Base-by-base conservation (phyloP, 2,797 vertebrate species). In the Gambusia yucatana region DNA sequence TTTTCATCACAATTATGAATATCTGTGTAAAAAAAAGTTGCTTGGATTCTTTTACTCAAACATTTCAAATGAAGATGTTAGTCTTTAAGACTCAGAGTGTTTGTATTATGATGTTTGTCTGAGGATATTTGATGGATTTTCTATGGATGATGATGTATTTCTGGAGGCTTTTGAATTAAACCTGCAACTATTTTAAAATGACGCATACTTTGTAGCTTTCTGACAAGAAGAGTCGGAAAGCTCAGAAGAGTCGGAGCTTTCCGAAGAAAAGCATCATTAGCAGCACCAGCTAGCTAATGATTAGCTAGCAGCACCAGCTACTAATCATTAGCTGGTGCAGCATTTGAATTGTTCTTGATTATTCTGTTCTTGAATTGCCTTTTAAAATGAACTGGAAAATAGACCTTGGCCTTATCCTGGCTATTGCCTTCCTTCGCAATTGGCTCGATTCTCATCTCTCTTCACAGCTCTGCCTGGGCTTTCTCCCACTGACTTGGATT, bases 151-250 rank as follows among this genome's bases (percentile, higher is more conserved):
- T 73, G 72, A 36, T 76, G 72, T 78, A 59, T 28, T 75, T 55
- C 43, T 69, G 14, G 41, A 84, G 4, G 9, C 63, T 70, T 8
- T 46, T 80, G 44, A 83, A 91, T 90, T 90, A 90, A 88, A 92
- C 33, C 65, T 75, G 43, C 28, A 76, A 75, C 1, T 55, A 50
- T 72, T 47, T 75, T 73, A 46, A 76, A 71, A 73, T 43, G 20
- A 81, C 13, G 4, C 20, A 20, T 8, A 30, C 4, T 79, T 77
- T 77, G 52, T 33, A 39, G 55, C 22, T 81, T 91, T 81, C 73
- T 20, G 25, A 28, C 57, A 16, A 61, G 6, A 36, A 33, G 30
- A 33, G 30, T 33, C 33, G 33, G 33, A 33, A 33, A 33, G 33
- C 33, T 33, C 33, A 33, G 33, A 33, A 33, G 33, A 33, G 33